These are phyloP conservation scores for Sinohyriopsis cumingii DNA, from an alignment of 2,888 invertebrate genomes.

Conservation along the genomic window DNA sequence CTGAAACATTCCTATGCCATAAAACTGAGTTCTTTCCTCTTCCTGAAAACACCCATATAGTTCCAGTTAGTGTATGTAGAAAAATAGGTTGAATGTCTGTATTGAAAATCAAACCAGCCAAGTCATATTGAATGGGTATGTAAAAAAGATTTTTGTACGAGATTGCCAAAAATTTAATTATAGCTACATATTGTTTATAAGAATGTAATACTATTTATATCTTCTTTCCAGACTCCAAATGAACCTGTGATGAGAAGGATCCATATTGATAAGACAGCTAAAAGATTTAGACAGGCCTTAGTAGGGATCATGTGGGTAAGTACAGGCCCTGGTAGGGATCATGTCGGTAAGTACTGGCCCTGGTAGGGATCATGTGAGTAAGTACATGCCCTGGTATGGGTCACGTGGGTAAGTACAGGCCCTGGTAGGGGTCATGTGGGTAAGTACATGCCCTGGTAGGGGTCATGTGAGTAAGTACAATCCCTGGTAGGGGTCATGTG, in stretches of 20 bases:
- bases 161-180: background rate
- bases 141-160: no score
- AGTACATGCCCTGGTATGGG: slow-evolving; percentile 76
- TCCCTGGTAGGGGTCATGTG: slow-evolving; percentile 82
- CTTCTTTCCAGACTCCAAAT: slow-evolving; percentile 71
- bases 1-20: no score
- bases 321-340: slow-evolving; percentile 71
- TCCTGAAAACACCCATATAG: no score
- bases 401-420: slow-evolving; percentile 78
- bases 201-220: background rate
- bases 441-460: slow-evolving; percentile 78
- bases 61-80: no score
- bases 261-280: slow-evolving; percentile 80
- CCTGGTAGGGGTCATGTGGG: slow-evolving; percentile 82
- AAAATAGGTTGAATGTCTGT: no score
- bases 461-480: slow-evolving; percentile 79
- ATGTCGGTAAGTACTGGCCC: slow-evolving; percentile 76
- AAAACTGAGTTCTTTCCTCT: no score
- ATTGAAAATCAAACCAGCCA: no score
- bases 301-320: slow-evolving; percentile 80
- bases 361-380: slow-evolving; percentile 79
- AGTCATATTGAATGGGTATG: no score
- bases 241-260: slow-evolving; percentile 82
- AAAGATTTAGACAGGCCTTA: slow-evolving; percentile 78
- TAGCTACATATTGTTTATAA: background rate